A percentile compares a stretch with the other conserved stretches of the same genome.
These are phyloP conservation scores for Mirounga angustirostris DNA, from an alignment of 2,113 vertebrate species.

Conservation along the genomic window DNA sequence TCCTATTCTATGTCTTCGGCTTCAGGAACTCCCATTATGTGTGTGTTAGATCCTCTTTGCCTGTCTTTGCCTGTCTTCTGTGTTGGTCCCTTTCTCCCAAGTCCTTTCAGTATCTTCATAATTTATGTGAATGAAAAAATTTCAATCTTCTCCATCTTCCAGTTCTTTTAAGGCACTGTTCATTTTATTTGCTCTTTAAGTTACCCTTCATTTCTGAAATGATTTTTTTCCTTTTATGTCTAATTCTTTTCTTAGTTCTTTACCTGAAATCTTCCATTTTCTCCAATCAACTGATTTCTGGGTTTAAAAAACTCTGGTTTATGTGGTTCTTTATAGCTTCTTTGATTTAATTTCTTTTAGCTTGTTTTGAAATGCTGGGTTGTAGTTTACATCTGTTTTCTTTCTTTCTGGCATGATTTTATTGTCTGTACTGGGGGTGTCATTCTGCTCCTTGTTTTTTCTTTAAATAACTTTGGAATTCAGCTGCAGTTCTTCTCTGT, in stretches of 20 bases:
- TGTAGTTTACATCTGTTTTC: neutral
- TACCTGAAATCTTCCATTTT: neutral
- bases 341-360: conserved; percentile 12
- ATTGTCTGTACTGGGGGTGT: neutral
- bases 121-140: neutral
- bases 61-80: neutral
- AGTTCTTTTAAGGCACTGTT: neutral
- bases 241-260: conserved; percentile 14
- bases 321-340: neutral
- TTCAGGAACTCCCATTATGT: neutral
- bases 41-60: conserved; percentile 36
- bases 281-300: neutral
- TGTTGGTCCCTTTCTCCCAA: neutral
- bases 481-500: neutral
- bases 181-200: conserved; percentile 1
- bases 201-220: conserved; percentile 24
- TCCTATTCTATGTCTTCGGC: neutral
- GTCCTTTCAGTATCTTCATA: neutral
- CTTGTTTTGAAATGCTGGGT: neutral
- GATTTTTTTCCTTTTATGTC: neutral
- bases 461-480: neutral
- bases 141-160: neutral
- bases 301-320: conserved; percentile 20
- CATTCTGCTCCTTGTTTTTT: neutral
- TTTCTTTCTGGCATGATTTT: neutral